Evolutionary conservation across 2,113 vertebrate species (phyloP), one percentile per base, ranked within the genome.

Genomic region (Ceyx cyanopectus): DNA sequence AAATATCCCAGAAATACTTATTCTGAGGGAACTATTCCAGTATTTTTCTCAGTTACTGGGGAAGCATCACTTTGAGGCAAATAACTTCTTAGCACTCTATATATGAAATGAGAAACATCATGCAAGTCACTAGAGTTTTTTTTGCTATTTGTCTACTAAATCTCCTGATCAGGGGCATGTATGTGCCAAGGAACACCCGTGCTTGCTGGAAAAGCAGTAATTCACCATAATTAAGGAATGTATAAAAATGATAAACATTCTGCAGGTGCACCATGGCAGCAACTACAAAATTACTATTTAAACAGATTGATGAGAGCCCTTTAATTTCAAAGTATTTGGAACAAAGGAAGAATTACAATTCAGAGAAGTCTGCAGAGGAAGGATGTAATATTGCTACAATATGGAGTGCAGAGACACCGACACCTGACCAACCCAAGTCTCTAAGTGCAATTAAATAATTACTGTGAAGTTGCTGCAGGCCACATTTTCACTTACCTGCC

Each of bases 401-500:
- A 6, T 1, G 18, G 1, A 61, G 76, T 7, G 4, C 58, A 65
- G 22, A 45, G 21, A 67, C 48, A 61, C 5, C 62, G 30, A 40
- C 50, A 81, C 19, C 69, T 56, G 58, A 62, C 45, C 61, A 92
- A 21, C 18, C 26, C 70, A 27, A 58, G 32, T 5, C 51, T 65
- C 10, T 10, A 63, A 67, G 20, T 15, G 26, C 51, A 68, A 81
- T 62, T 51, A 45, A 70, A 43, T 65, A 41, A 34, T 14, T 12
- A 65, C 67, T 2, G 6, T 10, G 45, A 88, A 62, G 24, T 29
- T 84, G 86, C 90, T 20, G 32, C 58, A 66, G 87, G 85, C 73
- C 67, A 40, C 1, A 1, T n/a, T 41, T 83, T 83, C 50, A 54
- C 45, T 65, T 13, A 41, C 0, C 0, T 46, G 57, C 11, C 58